Base-by-base conservation (phyloP, 1,140 invertebrate species). In the Lordiphosa collinella region DNA sequence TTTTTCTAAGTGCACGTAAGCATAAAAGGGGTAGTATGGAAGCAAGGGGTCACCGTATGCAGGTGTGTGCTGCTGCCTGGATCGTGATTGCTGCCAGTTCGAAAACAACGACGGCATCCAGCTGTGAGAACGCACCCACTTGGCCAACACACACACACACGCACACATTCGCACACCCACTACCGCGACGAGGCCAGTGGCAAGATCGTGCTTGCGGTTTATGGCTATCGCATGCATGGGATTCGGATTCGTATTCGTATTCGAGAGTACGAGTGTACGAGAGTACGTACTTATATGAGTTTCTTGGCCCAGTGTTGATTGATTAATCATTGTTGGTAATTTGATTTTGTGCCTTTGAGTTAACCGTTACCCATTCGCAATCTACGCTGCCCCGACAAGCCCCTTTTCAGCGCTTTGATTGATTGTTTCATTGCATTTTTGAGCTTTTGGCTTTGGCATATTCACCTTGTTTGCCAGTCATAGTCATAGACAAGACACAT, bases 91-190 rank as follows among this genome's bases (percentile, higher is more conserved):
- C 58, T 62, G 65, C 34, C 67, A 63, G 58, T 70, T 63, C 34
- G 34, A 49, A 13, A 13, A 34, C 54, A 41, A 11, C 29, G 46
- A 66, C 34, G 78, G 72, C 38, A 69, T 82, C 78, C 78, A 82
- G 78, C 78, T 82, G 72, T 61, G 78, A 84, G 78, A 82, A 82
- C 78, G 78, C 78, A 82, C 78, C 78, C 78, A 82, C 78, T 84
- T 84, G 75, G 70, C 63, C 40, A 37, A 14, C 44, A 59, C 49
- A 52, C 50, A 68, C 56, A 68, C 44, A 40, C 18, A 54, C 55
- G 54, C 55, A 51, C 44, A 49, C 31, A 51, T n/a, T n/a, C 50
- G 18, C 53, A 78, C 67, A 68, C 71, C 72, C 71, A 82, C 75
- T 46, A 59, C 61, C 66, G 56, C 60, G 71, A 64, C 79, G 78